Evolutionary conservation across 2,888 invertebrate species (phyloP), one percentile per base, ranked within the genome.

Genomic region (Dione vanillae): DNA sequence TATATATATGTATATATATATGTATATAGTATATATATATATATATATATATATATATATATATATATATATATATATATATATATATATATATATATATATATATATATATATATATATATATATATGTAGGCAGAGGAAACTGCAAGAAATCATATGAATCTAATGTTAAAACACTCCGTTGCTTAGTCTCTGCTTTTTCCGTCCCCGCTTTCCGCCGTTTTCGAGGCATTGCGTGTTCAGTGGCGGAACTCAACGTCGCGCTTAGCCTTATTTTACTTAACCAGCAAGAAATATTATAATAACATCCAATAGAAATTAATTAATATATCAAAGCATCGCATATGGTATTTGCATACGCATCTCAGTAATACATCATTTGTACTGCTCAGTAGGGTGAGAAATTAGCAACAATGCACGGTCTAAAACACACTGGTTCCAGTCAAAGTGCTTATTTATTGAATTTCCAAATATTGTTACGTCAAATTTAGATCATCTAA

Each of bases 381-480:
- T 51, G 27, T 59, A 20, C 16, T 43, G 69, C 41, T 51, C 59
- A 27, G 11, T 41, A 51, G 20, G 14, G 69, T 51, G 61, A 12
- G 43, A 68, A 65, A 65, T 70, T 59, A 65, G 45, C 58, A 49
- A 45, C 45, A 35, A 27, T 59, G 62, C 68, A 62, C 45, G 61
- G 61, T 45, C 68, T 40, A 62, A 51, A 49, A 35, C 61, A 35
- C 43, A 67, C 16, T 20, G 19, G 37, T 47, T 49, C 35, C 14
- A 20, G 19, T 64, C 27, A 51, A 64, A 20, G 49, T 51, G 37
- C 16, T 56, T 37, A 56, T 56, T 56, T 56, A 37, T 56, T 56
- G 37, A 37, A 56, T 37, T 40, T 40, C 16, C 16, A 56, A 37
- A 37, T 16, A 40, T 56, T 56, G 56, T 19, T 7, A 12, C 37